Percentiles rank a stretch among this genome's conserved stretches.
Conservation (phyloP, 2,888 invertebrate genomes). For the Sarcophaga variegata region DNA sequence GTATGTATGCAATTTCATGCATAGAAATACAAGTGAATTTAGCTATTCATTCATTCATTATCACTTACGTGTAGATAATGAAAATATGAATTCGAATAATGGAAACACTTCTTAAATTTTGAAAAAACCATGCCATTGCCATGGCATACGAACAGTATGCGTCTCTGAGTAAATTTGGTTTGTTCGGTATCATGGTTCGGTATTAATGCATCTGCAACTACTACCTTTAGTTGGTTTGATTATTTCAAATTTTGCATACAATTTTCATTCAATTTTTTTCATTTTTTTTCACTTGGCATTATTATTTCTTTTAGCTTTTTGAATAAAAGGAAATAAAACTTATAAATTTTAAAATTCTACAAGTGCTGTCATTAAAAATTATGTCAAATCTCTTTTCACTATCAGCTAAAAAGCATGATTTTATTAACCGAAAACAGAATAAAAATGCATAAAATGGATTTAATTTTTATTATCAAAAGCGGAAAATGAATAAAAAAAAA, state of each 20-base stretch:
- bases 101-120: not conserved
- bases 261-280: not conserved
- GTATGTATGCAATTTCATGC: not conserved
- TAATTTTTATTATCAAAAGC: not conserved
- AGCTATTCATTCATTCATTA: not conserved
- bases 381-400: slow-evolving; percentile 39
- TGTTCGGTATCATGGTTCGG: not conserved
- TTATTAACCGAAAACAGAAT: slow-evolving; percentile 7
- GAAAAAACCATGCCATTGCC: not conserved
- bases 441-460: not conserved
- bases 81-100: slow-evolving; percentile 8
- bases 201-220: not conserved
- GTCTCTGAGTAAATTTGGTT: not conserved
- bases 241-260: slow-evolving; percentile 5
- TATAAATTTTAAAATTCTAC: slow-evolving; percentile 38
- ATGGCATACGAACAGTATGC: too few relatives aligned
- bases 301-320: not conserved
- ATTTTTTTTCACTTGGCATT: not conserved
- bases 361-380: slow-evolving; percentile 58
- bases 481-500: too few relatives aligned
- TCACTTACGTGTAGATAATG: slow-evolving; percentile 1
- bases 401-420: slow-evolving; percentile 14
- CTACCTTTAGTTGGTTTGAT: slow-evolving; percentile 30
- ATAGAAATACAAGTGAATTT: not conserved
- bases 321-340: slow-evolving; percentile 27